phyloP scores from a whole-genome alignment of 2,113 vertebrate species.

The Andinoacara biseriatus region DNA sequence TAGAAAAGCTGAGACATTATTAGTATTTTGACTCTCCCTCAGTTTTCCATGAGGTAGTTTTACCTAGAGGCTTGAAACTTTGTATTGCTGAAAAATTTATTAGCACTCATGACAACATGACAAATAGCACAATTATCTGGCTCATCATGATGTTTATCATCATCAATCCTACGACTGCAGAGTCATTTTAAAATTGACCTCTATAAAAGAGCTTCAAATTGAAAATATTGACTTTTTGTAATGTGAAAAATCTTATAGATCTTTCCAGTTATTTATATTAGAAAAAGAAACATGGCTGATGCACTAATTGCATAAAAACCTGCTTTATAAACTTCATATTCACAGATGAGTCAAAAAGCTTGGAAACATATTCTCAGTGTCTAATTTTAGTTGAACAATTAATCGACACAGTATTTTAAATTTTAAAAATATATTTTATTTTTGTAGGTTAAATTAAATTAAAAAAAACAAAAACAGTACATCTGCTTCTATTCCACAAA shows the following conservation, averaged over 20 bases:
- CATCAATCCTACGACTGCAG: constrained; percentile 33
- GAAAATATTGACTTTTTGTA: constrained; percentile 57
- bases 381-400: neutral
- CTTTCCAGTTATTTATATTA: neutral
- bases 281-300: neutral
- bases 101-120: constrained; percentile 61
- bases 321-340: neutral
- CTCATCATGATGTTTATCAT: constrained; percentile 63
- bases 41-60: constrained; percentile 19
- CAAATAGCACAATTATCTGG: constrained; percentile 66
- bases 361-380: neutral
- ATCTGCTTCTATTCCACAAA: neutral
- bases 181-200: constrained; percentile 39
- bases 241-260: constrained; percentile 31
- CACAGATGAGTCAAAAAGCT: neutral
- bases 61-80: constrained; percentile 50
- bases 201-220: constrained; percentile 39
- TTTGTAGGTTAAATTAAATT: neutral
- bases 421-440: constrained; percentile 43
- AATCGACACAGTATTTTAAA: neutral
- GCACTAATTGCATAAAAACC: neutral
- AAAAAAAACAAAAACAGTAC: neutral
- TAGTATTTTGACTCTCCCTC: constrained; percentile 32
- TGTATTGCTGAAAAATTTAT: constrained; percentile 52
- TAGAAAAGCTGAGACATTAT: constrained; percentile 37